Evolutionary conservation across 92 coral and sea anemone species (phyloP), one percentile per base, ranked within the genome.

Genomic region (Ricordea florida): DNA sequence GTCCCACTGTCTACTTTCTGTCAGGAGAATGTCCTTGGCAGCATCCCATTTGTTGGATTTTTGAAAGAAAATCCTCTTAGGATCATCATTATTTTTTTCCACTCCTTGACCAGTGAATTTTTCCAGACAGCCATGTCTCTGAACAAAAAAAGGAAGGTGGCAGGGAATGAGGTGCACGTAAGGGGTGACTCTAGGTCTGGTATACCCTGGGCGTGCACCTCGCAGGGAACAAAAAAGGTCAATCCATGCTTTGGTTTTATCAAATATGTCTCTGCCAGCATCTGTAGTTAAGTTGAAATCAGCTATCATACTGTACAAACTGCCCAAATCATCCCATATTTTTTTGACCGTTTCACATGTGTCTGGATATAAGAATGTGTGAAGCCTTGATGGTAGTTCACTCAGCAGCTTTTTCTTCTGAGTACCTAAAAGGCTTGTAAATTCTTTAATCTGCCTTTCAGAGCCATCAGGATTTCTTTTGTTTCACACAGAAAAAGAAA

Each of bases 31-130:
- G 66, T 86, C 91, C 24, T 70, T 42, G n/a, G 91, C 87, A 1
- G 62, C 73, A 66, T 80, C 87, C 85, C 85, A 80, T 56, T 85
- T 85, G 34, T 78, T 78, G 0, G 81, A 79, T 38, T 57, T 72
- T 17, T 85, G 66, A 32, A 62, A 78, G 25, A 51, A 23, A 0
- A 72, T 44, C n/a, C 62, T 42, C 29, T 71, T 79, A 0, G 90
- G 81, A 21, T 62, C 82, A 46, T 69, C 90, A 26, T 78, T 85
- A 48, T 71, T 85, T 41, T 85, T 85, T 35, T 79, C 90, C 15
- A 85, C 78, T 0, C 90, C 90, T 72, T 85, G 86, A 11, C 82
- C 86, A 0, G 82, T 85, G 44, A 85, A 79, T 35, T 79, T 51
- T 63, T 85, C 70, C 2, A 79, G 21, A 61, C 82, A 85, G 9